phyloP scores from a whole-genome alignment of 1,140 invertebrate species.

The Drosophila miranda region DNA sequence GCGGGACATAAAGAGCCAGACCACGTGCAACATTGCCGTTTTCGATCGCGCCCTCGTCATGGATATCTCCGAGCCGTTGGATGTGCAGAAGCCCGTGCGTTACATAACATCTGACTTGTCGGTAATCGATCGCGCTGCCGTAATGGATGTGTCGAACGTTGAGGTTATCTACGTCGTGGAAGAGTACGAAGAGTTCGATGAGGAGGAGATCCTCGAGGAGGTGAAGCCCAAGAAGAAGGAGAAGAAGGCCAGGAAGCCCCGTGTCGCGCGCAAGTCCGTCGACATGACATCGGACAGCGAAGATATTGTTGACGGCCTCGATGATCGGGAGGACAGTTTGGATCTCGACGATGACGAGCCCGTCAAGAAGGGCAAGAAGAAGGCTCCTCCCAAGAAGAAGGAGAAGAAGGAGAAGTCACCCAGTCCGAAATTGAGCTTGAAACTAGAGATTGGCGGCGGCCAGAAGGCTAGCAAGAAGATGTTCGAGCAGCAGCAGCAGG shows the following conservation, averaged over 20 bases:
- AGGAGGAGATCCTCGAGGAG: constrained; percentile 71
- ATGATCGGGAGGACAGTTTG: constrained; percentile 69
- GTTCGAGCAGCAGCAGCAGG: constrained; percentile 74
- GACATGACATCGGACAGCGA: constrained; percentile 59
- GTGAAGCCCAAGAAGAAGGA: constrained; percentile 78
- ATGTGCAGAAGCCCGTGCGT: constrained; percentile 77
- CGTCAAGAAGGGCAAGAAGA: constrained; percentile 76
- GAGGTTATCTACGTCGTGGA: constrained; percentile 82
- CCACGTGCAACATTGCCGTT: constrained; percentile 80
- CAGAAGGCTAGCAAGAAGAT: constrained; percentile 80
- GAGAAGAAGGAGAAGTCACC: constrained; percentile 80
- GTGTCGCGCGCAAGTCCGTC: constrained; percentile 62
- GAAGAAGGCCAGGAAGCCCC: constrained; percentile 69
- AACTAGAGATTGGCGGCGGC: constrained; percentile 78
- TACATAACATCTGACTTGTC: constrained; percentile 82
- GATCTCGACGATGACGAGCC: constrained; percentile 76
- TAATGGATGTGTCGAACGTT: constrained; percentile 82
- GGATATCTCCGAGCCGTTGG: constrained; percentile 79
- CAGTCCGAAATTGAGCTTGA: constrained; percentile 80
- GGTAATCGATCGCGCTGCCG: constrained; percentile 82
- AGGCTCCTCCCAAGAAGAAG: constrained; percentile 78
- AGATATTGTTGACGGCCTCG: constrained; percentile 39
- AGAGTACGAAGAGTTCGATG: constrained; percentile 78
- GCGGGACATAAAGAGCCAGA: constrained; percentile 70
- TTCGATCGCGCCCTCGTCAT: constrained; percentile 81